Evolutionary conservation across 2,888 invertebrate species (phyloP).

Genomic region (Hanleya hanleyi): DNA sequence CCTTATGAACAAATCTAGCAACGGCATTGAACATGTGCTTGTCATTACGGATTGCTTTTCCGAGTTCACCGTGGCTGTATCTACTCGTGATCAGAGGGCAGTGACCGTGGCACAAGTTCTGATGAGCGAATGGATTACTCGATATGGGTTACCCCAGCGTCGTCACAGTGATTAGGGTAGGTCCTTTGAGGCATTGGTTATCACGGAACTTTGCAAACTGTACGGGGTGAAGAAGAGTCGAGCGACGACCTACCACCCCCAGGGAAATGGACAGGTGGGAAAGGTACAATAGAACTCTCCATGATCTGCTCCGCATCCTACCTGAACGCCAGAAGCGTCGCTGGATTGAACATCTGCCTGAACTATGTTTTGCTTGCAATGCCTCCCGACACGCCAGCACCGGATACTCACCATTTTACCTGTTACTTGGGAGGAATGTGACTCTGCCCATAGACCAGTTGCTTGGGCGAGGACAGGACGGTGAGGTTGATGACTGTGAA

Average conservation of each 20-base stretch:
- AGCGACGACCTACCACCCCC: not conserved
- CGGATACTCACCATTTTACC: constrained; percentile 17
- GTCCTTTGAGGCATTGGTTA: not conserved
- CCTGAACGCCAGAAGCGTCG: constrained; percentile 5
- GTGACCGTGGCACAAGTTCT: not conserved
- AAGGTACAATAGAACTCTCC: too few relatives aligned
- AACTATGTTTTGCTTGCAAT: constrained; percentile 15
- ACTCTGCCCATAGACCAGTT: constrained; percentile 18
- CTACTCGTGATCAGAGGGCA: not conserved
- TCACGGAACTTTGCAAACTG: not conserved
- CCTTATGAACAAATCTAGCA: not conserved
- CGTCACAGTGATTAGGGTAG: not conserved
- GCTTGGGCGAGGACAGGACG: constrained; percentile 8
- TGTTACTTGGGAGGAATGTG: constrained; percentile 21
- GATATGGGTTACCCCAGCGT: not conserved
- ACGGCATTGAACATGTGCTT: not conserved
- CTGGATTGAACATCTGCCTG: constrained; percentile 17
- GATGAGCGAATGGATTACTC: not conserved
- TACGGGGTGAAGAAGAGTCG: not conserved
- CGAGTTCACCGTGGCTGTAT: not conserved
- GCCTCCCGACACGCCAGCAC: constrained; percentile 12
- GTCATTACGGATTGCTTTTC: not conserved
- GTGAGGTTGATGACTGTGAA: too few relatives aligned
- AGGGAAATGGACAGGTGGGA: too few relatives aligned
- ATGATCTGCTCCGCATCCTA: constrained; percentile 14